These are phyloP conservation scores for Meandrusa payeni DNA, from an alignment of 2,888 invertebrate genomes.

Conservation along the genomic window DNA sequence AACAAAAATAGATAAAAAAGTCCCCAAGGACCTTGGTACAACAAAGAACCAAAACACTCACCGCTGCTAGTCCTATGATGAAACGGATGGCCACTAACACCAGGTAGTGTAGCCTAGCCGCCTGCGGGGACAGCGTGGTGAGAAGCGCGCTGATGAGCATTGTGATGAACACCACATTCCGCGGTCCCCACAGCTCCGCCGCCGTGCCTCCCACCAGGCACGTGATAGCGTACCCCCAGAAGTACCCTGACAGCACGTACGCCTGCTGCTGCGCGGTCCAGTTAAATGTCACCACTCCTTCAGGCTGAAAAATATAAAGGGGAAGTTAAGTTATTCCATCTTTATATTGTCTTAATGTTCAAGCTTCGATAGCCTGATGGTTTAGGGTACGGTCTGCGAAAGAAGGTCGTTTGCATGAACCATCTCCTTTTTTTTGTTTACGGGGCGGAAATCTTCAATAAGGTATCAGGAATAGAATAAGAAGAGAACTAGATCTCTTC, in stretches of 20 bases:
- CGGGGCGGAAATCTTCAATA: too few relatives aligned
- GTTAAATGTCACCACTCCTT: constrained; percentile 59
- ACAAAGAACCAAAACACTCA: too few relatives aligned
- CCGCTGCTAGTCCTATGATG: constrained; percentile 82
- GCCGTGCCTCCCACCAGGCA: constrained; percentile 83
- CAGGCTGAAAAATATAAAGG: constrained; percentile 62
- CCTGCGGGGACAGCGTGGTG: constrained; percentile 82
- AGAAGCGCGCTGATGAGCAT: constrained; percentile 76
- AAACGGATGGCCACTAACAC: constrained; percentile 81
- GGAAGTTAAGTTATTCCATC: too few relatives aligned
- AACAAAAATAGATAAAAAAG: too few relatives aligned
- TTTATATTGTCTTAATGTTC: too few relatives aligned
- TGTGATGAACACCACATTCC: constrained; percentile 79
- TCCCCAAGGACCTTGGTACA: too few relatives aligned
- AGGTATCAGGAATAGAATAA: too few relatives aligned
- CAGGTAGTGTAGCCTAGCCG: constrained; percentile 80
- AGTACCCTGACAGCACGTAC: constrained; percentile 80
- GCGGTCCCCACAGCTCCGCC: constrained; percentile 83
- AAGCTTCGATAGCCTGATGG: too few relatives aligned
- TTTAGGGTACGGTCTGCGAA: too few relatives aligned
- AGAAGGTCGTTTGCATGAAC: too few relatives aligned
- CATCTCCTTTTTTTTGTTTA: too few relatives aligned
- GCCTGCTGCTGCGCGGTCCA: constrained; percentile 84
- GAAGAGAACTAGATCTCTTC: too few relatives aligned
- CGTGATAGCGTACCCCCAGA: constrained; percentile 82